Conservation (phyloP, 2,888 invertebrate species). For the Synanthedon formicaeformis region DNA sequence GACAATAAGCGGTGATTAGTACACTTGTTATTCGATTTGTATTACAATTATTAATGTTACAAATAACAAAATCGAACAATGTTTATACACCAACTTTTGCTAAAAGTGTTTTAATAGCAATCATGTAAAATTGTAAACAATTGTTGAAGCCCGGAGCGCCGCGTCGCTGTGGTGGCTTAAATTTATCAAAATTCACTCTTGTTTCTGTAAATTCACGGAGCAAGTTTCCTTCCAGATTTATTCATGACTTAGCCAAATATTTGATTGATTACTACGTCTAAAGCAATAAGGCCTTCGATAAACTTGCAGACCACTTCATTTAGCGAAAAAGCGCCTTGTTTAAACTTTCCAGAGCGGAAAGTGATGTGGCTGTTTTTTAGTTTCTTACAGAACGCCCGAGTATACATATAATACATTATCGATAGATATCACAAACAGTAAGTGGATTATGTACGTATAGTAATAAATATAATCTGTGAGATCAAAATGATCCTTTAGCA, state of each 20-base stretch:
- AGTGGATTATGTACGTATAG: background rate
- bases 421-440: background rate
- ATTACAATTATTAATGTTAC: too few species aligned
- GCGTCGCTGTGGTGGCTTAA: background rate
- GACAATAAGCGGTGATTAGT: too few species aligned
- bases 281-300: constrained; percentile 51
- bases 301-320: constrained; percentile 60
- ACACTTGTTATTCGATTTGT: too few species aligned
- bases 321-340: constrained; percentile 49
- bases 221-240: constrained; percentile 45
- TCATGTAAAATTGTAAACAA: background rate
- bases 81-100: too few species aligned
- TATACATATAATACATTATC: background rate
- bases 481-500: too few species aligned
- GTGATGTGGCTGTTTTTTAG: constrained; percentile 43
- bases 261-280: constrained; percentile 19
- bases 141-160: background rate
- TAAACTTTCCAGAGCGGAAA: constrained; percentile 31
- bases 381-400: constrained; percentile 8
- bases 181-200: constrained; percentile 1
- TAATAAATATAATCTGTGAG: too few species aligned
- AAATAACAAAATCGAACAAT: too few species aligned
- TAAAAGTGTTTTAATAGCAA: too few species aligned
- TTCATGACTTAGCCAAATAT: constrained; percentile 51
- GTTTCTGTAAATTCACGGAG: constrained; percentile 14